phyloP scores from a whole-genome alignment of 2,797 vertebrate species.

The Bovichtus diacanthus region DNA sequence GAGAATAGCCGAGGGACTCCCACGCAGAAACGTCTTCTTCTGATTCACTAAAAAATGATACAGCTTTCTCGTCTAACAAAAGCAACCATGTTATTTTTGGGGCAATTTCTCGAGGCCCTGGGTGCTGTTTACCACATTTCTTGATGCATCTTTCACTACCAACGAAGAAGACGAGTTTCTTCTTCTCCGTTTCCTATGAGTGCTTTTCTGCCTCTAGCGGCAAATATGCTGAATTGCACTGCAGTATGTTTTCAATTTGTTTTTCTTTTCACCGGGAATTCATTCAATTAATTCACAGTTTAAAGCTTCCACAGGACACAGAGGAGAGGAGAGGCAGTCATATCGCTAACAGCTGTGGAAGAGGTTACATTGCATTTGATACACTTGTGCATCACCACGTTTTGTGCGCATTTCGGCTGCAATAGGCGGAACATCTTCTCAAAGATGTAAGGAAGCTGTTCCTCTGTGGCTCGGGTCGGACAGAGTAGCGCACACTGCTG shows the following conservation, averaged over 20 bases:
- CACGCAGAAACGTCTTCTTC: not conserved
- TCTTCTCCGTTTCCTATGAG: not conserved
- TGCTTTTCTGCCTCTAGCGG: conserved; percentile 35
- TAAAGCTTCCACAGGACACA: not conserved
- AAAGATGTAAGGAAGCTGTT: not conserved
- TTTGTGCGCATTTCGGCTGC: not conserved
- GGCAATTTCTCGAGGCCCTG: conserved; percentile 8
- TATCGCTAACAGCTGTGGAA: accelerated
- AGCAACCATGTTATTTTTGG: not conserved
- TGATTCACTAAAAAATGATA: accelerated
- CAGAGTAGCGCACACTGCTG: not conserved
- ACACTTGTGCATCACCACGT: not conserved
- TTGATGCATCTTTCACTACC: not conserved
- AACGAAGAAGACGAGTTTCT: not conserved
- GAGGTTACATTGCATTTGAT: not conserved
- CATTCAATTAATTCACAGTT: not conserved
- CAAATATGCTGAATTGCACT: accelerated
- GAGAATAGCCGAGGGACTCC: not conserved
- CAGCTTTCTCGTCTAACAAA: not conserved
- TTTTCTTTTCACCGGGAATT: not conserved
- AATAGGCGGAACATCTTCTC: not conserved
- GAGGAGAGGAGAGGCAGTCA: accelerated
- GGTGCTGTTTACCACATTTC: conserved; percentile 60
- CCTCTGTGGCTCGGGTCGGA: not conserved
- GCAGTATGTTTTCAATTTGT: not conserved